Evolutionary conservation across 2,113 vertebrate genomes (phyloP).

Genomic region (Hippocampus zosterae): DNA sequence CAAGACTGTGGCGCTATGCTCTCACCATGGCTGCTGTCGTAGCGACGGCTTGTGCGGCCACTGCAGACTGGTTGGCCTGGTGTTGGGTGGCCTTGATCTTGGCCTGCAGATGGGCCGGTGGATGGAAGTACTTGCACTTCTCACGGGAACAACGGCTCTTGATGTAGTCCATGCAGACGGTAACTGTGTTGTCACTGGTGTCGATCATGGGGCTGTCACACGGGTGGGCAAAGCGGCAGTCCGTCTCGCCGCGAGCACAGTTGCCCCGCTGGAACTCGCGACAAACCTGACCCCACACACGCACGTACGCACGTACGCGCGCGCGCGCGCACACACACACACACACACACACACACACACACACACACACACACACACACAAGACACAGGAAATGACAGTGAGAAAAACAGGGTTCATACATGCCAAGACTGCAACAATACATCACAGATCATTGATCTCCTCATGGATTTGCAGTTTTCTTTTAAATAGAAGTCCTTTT

Average conservation of each 20-base stretch:
- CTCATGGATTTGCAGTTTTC: background rate
- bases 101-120: slow-evolving; percentile 98
- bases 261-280: slow-evolving; percentile 97
- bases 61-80: slow-evolving; percentile 95
- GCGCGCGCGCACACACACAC: too few species aligned
- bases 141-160: slow-evolving; percentile 99
- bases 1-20: slow-evolving; percentile 4
- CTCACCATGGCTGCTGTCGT: slow-evolving; percentile 93
- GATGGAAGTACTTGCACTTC: slow-evolving; percentile 99
- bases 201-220: slow-evolving; percentile 98
- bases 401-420: background rate
- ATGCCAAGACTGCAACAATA: slow-evolving; percentile 2
- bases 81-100: slow-evolving; percentile 98
- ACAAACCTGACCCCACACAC: slow-evolving; percentile 77
- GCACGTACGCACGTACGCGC: too few species aligned
- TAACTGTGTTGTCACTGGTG: slow-evolving; percentile 98
- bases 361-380: background rate
- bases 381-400: background rate
- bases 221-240: slow-evolving; percentile 97
- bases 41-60: slow-evolving; percentile 89
- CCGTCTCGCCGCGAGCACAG: slow-evolving; percentile 94
- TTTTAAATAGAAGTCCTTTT: background rate
- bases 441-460: slow-evolving; percentile 5
- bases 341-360: too few species aligned
- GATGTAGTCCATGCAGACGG: slow-evolving; percentile 99